Evolutionary conservation across 2,113 vertebrate genomes (phyloP).

Genomic region (Grammomys dolichurus): DNA sequence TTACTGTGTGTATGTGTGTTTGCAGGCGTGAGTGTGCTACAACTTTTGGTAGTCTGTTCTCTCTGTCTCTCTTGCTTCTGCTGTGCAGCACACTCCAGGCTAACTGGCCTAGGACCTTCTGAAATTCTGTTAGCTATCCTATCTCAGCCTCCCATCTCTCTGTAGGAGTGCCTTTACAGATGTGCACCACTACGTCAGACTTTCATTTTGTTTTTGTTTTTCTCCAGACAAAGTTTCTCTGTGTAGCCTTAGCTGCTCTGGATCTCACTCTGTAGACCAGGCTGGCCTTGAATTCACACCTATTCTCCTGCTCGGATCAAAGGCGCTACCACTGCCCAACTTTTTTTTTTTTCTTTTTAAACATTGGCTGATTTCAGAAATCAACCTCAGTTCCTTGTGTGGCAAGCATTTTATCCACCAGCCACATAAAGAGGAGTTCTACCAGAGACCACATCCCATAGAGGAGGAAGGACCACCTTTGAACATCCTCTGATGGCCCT

Average conservation of each 20-base stretch:
- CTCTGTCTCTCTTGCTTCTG: background rate
- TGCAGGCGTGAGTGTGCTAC: too few relatives aligned
- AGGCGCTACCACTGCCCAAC: background rate
- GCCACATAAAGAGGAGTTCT: background rate
- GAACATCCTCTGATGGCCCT: background rate
- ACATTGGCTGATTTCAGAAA: background rate
- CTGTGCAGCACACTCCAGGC: background rate
- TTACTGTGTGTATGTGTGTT: background rate
- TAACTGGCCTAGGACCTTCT: background rate
- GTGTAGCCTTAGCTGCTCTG: background rate
- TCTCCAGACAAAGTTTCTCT: background rate
- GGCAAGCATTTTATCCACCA: background rate
- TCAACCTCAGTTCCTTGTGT: background rate
- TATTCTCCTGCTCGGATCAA: background rate
- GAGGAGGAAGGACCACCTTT: background rate
- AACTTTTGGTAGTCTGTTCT: background rate
- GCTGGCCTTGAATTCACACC: background rate
- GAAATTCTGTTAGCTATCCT: background rate
- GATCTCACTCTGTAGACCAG: background rate
- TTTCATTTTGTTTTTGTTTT: background rate
- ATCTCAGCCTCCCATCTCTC: background rate
- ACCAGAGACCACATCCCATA: background rate
- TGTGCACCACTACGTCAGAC: background rate
- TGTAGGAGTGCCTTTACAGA: background rate
- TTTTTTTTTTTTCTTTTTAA: background rate